These are phyloP conservation scores for Eupithecia insigniata DNA, from an alignment of 2,888 invertebrate genomes.

Conservation along the genomic window DNA sequence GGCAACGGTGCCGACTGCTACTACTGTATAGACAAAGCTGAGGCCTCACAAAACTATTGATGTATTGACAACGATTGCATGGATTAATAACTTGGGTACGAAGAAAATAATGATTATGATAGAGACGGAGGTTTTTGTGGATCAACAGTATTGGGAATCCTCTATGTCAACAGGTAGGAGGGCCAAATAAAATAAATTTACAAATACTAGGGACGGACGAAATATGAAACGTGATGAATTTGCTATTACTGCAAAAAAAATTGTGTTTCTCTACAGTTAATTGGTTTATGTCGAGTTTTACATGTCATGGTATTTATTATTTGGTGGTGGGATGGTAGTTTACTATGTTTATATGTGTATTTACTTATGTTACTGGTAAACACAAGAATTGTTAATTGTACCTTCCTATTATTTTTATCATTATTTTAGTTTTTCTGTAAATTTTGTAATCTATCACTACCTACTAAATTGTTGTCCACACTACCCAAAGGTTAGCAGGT, in stretches of 20 bases:
- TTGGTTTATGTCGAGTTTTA: no score
- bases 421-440: no score
- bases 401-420: no score
- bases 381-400: no score
- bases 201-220: background rate
- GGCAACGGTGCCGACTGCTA: constrained; percentile 49
- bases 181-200: background rate
- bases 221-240: background rate
- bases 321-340: no score
- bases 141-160: background rate
- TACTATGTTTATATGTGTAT: no score
- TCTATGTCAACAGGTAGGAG: background rate
- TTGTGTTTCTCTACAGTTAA: no score
- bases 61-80: background rate
- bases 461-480: no score
- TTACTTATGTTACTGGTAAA: no score
- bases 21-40: constrained; percentile 48
- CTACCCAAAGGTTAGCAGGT: no score
- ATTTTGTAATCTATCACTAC: no score
- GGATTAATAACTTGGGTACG: background rate
- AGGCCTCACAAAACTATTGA: constrained; percentile 23
- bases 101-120: background rate
- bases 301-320: no score
- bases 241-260: background rate
- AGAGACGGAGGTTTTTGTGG: background rate